Evolutionary conservation across 2,888 invertebrate genomes (phyloP).

Genomic region (Philopedon plagiatum): DNA sequence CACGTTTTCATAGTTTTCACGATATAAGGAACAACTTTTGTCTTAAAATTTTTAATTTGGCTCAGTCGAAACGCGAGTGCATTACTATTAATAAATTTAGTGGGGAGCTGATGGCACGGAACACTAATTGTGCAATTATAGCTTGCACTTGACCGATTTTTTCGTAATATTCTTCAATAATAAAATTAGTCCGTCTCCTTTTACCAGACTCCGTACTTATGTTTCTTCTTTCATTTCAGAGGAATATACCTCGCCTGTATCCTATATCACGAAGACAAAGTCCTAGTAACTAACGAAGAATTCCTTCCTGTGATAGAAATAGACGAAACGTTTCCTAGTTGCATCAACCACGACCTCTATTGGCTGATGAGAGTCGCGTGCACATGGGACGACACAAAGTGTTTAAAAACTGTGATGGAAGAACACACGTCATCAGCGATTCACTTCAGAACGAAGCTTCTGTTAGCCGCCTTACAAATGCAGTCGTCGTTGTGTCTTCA

Average conservation of each 20-base stretch:
- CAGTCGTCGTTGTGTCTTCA: constrained; percentile 84
- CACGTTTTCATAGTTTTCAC: too few relatives aligned
- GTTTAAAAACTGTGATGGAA: constrained; percentile 93
- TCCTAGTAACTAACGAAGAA: constrained; percentile 97
- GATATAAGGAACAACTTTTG: too few relatives aligned
- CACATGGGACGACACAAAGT: constrained; percentile 97
- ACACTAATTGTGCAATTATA: too few relatives aligned
- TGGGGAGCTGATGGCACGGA: too few relatives aligned
- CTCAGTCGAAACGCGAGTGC: too few relatives aligned
- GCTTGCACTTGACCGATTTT: too few relatives aligned
- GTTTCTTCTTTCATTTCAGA: constrained; percentile 70
- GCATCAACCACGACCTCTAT: constrained; percentile 93
- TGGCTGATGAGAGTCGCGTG: constrained; percentile 96
- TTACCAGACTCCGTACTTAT: too few relatives aligned
- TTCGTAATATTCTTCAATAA: too few relatives aligned
- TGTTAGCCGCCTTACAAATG: constrained; percentile 95
- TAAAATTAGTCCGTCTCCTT: too few relatives aligned
- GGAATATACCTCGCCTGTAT: constrained; percentile 95
- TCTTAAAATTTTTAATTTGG: too few relatives aligned
- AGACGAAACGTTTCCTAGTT: constrained; percentile 94
- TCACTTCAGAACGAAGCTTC: constrained; percentile 91
- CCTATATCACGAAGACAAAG: constrained; percentile 95
- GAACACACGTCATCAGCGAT: constrained; percentile 92
- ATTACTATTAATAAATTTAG: too few relatives aligned
- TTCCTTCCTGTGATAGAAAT: constrained; percentile 97